Conservation (phyloP, 2,888 invertebrate genomes). For the Agrotis exclamationis region DNA sequence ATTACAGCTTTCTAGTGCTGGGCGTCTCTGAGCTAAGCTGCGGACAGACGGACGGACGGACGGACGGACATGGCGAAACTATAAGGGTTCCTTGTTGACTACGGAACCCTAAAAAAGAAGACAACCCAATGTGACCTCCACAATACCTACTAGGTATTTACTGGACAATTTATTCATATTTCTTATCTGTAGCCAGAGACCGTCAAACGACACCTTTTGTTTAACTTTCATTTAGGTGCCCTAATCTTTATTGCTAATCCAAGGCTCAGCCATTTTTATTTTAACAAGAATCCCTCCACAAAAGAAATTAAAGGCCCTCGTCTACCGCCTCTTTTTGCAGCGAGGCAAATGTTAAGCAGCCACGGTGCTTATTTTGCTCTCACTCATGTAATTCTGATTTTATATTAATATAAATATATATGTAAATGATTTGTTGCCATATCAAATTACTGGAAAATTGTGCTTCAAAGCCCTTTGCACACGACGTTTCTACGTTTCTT, state of each 20-base stretch:
- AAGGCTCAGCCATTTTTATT: conserved; percentile 50
- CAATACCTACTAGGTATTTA: conserved; percentile 42
- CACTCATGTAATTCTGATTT: too few relatives aligned
- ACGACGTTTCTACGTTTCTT: too few relatives aligned
- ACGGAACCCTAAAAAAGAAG: too few relatives aligned
- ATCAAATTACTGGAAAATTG: too few relatives aligned
- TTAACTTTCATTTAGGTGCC: conserved; percentile 65
- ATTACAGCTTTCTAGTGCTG: too few relatives aligned
- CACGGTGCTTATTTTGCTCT: not conserved
- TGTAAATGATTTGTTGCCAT: too few relatives aligned
- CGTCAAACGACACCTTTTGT: conserved; percentile 63
- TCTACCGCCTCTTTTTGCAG: not conserved
- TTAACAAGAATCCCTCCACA: conserved; percentile 52
- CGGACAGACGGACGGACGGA: too few relatives aligned
- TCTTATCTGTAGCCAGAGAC: conserved; percentile 55
- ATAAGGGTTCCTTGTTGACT: too few relatives aligned
- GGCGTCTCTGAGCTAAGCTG: too few relatives aligned
- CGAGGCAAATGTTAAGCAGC: not conserved
- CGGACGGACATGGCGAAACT: too few relatives aligned
- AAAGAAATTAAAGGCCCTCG: conserved; percentile 39
- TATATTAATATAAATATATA: too few relatives aligned
- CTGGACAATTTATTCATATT: conserved; percentile 61
- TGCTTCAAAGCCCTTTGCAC: too few relatives aligned
- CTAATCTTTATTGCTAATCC: conserved; percentile 69
- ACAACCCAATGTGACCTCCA: conserved; percentile 31